Evolutionary conservation across 2,888 invertebrate species (phyloP), one percentile per base, ranked within the genome.

Genomic region (Psylliodes chrysocephalus): DNA sequence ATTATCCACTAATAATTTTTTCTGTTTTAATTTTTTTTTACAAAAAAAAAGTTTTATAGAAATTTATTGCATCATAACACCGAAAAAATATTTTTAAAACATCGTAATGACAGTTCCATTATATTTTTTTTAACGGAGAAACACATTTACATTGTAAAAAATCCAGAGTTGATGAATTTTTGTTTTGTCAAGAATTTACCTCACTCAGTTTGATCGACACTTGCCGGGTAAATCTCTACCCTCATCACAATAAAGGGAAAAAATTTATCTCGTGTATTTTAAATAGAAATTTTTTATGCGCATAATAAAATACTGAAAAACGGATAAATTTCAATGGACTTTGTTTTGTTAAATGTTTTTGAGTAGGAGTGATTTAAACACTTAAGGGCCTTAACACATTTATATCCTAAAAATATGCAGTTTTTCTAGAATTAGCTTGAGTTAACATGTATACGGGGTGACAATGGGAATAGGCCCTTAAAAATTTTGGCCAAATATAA

Each of bases 271-370:
- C 28, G 40, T 10, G 52, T 40, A 55, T 47, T 52, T 49, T 53
- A 52, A 52, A 49, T 55, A 33, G 38, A 47, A 60, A 56, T 35
- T 63, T 63, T 57, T 60, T 61, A 67, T 64, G 64, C 67, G 59
- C 67, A 64, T 67, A 67, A 60, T 56, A 51, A 49, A 60, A 35
- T 56, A 55, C 18, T 49, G n/a, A 12, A 40, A 17, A 30, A 64
- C 55, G 64, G 53, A 61, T 63, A 60, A 63, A 63, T 66, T 66
- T 56, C 60, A 56, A 57, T 63, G 53, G 33, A 33, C 33, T 33
- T 33, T 28, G 4, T 33, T 33, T 33, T 33, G n/a, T 33, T 6
- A 33, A 33, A 2, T 33, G 3, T 4, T 22, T 22, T 22, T 22
- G 22, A 33, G 5, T 33, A 8, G 4, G 33, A n/a, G 10, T 33